Evolutionary conservation across 2,113 vertebrate genomes (phyloP), one percentile per base, ranked within the genome.

Genomic region (Nyctereutes procyonoides): DNA sequence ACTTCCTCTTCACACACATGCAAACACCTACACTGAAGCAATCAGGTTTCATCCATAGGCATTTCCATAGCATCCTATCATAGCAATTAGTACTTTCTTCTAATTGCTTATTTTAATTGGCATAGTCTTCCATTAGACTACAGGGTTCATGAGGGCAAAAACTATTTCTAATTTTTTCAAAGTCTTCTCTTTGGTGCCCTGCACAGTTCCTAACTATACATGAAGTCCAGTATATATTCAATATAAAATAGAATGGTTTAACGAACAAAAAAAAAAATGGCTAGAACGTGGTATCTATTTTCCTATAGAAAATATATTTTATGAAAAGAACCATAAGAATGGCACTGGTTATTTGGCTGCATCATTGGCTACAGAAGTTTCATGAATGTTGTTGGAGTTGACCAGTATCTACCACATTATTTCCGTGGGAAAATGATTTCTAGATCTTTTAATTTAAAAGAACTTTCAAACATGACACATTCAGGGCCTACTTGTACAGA

Each of bases 401-500:
- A 22, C 53, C 9, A 35, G 14, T 48, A 76, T 76, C 51, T 38
- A 55, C 26, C 30, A 95, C 71, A 11, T 67, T 94, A 93, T 89
- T 96, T 96, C 32, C 53, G 84, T 30, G 17, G 38, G 28, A 80
- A 90, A 89, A 88, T 95, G 53, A 93, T 96, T 96, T 96, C 60
- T 38, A 90, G 5, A 14, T 84, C 4, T 9, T 83, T 96, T 97
- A 77, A 93, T 96, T 96, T 93, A 95, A 92, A 96, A 80, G 26
- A 90, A 84, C 62, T 96, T 96, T 79, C 76, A 90, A 83, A 96
- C 19, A 51, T 94, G 96, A 62, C 5, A 67, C 43, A 88, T 84
- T 93, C 13, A 56, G 26, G 60, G 17, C 12, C 12, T 95, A 38
- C 48, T 26, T 62, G 8, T 19, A 86, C 13, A 88, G 28, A 97